Conservation (phyloP, 1,140 invertebrate species). For the Drosophila elegans region DNA sequence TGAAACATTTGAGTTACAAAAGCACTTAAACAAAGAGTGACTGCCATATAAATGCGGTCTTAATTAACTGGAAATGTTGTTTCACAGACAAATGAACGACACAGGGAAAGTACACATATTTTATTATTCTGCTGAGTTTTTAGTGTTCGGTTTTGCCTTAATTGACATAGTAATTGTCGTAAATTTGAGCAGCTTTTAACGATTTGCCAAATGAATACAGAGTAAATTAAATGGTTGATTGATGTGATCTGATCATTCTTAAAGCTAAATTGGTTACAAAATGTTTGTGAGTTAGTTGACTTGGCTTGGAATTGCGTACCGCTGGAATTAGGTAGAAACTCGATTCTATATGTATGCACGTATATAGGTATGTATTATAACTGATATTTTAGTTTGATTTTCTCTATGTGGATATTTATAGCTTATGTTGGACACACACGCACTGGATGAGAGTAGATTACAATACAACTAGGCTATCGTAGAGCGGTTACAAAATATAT, state of each 20-base stretch:
- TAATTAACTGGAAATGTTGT: constrained; percentile 33
- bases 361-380: constrained; percentile 26
- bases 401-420: constrained; percentile 20
- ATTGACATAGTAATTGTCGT: constrained; percentile 59
- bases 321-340: constrained; percentile 42
- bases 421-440: constrained; percentile 22
- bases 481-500: constrained; percentile 60
- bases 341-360: constrained; percentile 20
- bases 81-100: constrained; percentile 7
- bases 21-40: constrained; percentile 9
- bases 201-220: constrained; percentile 1
- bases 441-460: constrained; percentile 40
- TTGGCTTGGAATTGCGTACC: constrained; percentile 39
- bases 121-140: constrained; percentile 6
- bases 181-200: constrained; percentile 8
- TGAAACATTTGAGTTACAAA: constrained; percentile 8
- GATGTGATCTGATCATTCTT: constrained; percentile 22
- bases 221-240: not conserved
- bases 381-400: constrained; percentile 63
- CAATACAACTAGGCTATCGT: constrained; percentile 51
- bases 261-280: constrained; percentile 63
- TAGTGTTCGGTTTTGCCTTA: constrained; percentile 30
- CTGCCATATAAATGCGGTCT: constrained; percentile 24
- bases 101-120: constrained; percentile 3
- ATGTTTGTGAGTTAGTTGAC: constrained; percentile 33